A percentile compares a stretch with the other conserved stretches of the same genome.
These are phyloP conservation scores for Zosterops lateralis DNA, from an alignment of 2,113 vertebrate genomes.

Conservation along the genomic window DNA sequence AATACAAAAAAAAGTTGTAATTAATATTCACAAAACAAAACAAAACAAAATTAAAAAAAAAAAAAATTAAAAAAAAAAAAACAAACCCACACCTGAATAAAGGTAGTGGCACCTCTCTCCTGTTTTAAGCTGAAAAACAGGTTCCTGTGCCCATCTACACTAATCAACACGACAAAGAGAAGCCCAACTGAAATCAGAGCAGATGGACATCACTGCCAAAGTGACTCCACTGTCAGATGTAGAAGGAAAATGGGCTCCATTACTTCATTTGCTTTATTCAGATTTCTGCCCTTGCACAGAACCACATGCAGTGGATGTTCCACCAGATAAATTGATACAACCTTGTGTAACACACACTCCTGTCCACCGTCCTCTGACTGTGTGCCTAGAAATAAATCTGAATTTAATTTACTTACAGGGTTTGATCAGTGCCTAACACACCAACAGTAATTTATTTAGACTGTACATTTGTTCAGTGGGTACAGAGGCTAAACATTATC, in stretches of 20 bases:
- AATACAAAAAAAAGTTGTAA: background rate
- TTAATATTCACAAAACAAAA: background rate
- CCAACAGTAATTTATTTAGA: background rate
- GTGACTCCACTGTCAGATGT: background rate
- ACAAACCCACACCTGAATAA: background rate
- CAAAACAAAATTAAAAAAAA: background rate
- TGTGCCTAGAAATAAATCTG: background rate
- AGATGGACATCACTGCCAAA: background rate
- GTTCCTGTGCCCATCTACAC: background rate
- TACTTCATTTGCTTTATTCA: background rate
- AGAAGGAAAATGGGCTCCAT: background rate
- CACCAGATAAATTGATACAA: background rate
- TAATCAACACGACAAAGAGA: background rate
- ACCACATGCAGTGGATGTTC: background rate
- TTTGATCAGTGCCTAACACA: background rate
- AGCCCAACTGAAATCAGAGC: background rate
- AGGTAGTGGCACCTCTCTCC: background rate
- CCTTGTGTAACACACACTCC: background rate
- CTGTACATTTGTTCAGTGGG: background rate
- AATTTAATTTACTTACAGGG: background rate
- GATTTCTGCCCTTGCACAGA: background rate
- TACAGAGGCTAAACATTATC: background rate
- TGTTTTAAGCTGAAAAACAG: background rate
- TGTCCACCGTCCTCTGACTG: background rate
- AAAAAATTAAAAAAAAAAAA: no score